Evolutionary conservation across 2,888 invertebrate genomes (phyloP).

Genomic region (Callyntrura guangdongensis): DNA sequence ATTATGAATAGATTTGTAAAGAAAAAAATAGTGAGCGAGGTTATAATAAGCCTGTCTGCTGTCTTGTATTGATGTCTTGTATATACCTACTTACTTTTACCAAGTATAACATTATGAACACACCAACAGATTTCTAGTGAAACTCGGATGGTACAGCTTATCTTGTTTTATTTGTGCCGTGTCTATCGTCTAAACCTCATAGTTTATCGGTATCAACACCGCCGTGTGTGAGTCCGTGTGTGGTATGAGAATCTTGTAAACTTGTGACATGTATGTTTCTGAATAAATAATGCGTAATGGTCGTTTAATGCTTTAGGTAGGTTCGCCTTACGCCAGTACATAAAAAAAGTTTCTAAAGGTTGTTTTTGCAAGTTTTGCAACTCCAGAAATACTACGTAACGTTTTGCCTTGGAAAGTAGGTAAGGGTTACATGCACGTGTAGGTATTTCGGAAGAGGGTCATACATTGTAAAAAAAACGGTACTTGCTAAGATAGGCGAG

Average conservation of each 20-base stretch:
- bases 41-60: not conserved
- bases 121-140: not conserved
- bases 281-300: conserved; percentile 68
- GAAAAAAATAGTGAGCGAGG: conserved; percentile 45
- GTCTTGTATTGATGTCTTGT: not conserved
- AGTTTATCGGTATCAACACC: not conserved
- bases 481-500: too few species aligned
- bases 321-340: not conserved
- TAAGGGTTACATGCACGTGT: not conserved
- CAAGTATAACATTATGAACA: not conserved
- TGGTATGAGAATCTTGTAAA: conserved; percentile 22
- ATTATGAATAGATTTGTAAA: conserved; percentile 40
- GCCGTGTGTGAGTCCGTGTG: not conserved
- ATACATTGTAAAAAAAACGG: not conserved
- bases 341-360: not conserved
- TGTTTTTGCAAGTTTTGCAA: not conserved
- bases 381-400: not conserved
- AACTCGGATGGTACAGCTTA: not conserved
- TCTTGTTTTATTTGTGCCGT: not conserved
- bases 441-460: too few species aligned
- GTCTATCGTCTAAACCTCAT: not conserved
- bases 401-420: not conserved
- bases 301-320: conserved; percentile 8
- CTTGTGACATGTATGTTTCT: conserved; percentile 31
- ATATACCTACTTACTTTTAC: not conserved